Evolutionary conservation across 53 echinoderm and acorn worm species (phyloP).

Genomic region (Paracentrotus lividus): DNA sequence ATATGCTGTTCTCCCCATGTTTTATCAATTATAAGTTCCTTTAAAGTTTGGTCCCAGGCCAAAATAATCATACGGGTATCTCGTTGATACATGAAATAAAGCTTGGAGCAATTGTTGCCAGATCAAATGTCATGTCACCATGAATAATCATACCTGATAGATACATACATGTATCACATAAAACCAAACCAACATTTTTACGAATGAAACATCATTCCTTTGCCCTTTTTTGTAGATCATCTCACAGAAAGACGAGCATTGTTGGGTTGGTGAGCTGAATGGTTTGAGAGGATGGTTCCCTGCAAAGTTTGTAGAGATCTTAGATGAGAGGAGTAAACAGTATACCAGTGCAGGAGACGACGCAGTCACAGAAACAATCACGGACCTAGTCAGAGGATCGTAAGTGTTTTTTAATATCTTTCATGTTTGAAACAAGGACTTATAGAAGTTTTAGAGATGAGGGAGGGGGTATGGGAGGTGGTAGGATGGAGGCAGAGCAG

Average conservation of each 20-base stretch:
- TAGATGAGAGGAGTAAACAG: conserved; percentile 99
- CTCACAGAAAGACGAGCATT: conserved; percentile 99
- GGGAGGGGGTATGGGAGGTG: conserved; percentile 12
- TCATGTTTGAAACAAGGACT: no score
- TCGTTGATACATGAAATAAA: no score
- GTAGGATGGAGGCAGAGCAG: conserved; percentile 94
- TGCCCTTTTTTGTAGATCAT: conserved; percentile 84
- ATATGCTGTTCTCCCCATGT: no score
- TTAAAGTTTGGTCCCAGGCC: no score
- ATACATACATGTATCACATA: no score
- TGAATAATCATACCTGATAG: no score
- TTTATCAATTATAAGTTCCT: no score
- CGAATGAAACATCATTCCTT: not conserved
- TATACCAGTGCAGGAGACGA: conserved; percentile 98
- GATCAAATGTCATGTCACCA: no score
- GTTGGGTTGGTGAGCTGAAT: conserved; percentile 99
- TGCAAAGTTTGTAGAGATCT: conserved; percentile 98
- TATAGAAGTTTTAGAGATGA: not conserved
- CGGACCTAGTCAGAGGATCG: conserved; percentile 98
- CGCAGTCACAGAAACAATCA: conserved; percentile 95
- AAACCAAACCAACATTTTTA: not conserved
- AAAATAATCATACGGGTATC: no score
- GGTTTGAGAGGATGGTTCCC: conserved; percentile 95
- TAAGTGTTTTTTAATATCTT: conserved; percentile 60
- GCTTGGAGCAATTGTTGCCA: no score